Evolutionary conservation across 1,140 invertebrate genomes (phyloP).

Genomic region (Hydropsyche tenuis): DNA sequence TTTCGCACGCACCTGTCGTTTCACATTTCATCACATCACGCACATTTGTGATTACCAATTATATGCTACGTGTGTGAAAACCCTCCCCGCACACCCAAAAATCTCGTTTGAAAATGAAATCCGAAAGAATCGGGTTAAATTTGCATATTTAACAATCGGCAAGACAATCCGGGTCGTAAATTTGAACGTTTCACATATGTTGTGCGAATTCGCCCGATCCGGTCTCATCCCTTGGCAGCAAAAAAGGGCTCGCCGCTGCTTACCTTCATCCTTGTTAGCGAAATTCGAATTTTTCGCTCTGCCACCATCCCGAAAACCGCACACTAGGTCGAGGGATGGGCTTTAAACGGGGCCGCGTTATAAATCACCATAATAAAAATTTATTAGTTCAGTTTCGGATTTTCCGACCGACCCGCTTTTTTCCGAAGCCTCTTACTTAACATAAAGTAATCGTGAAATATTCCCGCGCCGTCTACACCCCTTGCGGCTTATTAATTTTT

Average conservation of each 20-base stretch:
- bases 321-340: not conserved
- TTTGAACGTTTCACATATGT: not conserved
- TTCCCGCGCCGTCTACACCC: not conserved
- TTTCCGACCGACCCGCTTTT: conserved; percentile 5
- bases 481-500: conserved; percentile 4
- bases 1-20: conserved; percentile 23
- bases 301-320: not conserved
- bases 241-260: not conserved
- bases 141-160: not conserved
- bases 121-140: no score
- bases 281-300: not conserved
- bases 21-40: conserved; percentile 28
- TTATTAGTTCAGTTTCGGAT: conserved; percentile 39
- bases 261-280: no score
- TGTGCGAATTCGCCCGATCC: not conserved
- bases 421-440: conserved; percentile 26
- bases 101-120: not conserved
- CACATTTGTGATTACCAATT: conserved; percentile 35
- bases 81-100: not conserved
- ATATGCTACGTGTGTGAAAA: conserved; percentile 8
- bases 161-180: no score
- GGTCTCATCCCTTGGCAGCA: not conserved
- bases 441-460: conserved; percentile 40
- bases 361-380: conserved; percentile 40
- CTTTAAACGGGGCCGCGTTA: conserved; percentile 21